A percentile compares a stretch with the other conserved stretches of the same genome.
Evolutionary conservation across 2,888 invertebrate genomes (phyloP).

Genomic region (Cheilosia grossa): DNA sequence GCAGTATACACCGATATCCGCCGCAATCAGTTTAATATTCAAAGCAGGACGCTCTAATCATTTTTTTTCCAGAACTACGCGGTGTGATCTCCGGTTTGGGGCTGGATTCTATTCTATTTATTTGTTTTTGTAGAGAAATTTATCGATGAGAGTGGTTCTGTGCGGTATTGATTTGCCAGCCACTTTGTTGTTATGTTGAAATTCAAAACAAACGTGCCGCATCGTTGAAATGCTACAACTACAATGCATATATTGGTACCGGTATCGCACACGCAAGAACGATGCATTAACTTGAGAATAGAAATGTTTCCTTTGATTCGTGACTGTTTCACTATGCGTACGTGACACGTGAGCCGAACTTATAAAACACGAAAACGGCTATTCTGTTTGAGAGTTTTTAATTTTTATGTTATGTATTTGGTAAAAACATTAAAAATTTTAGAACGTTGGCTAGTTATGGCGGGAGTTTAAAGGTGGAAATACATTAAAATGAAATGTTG

Average conservation of each 20-base stretch:
- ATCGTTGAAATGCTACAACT: not conserved
- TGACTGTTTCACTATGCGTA: not conserved
- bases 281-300: not conserved
- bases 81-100: constrained; percentile 12
- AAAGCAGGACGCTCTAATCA: constrained; percentile 36
- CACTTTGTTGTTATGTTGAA: not conserved
- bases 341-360: constrained; percentile 23
- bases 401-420: not conserved
- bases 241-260: not conserved
- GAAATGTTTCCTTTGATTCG: constrained; percentile 17
- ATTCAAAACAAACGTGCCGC: constrained; percentile 13
- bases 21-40: constrained; percentile 61
- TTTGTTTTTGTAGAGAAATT: constrained; percentile 23
- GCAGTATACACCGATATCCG: constrained; percentile 59
- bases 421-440: not conserved
- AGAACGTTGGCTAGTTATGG: not conserved
- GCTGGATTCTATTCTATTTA: constrained; percentile 29
- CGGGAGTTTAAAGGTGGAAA: not conserved
- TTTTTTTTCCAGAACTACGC: constrained; percentile 14
- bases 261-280: not conserved
- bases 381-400: not conserved
- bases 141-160: constrained; percentile 16
- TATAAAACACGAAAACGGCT: not conserved
- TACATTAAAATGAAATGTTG: not conserved
- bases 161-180: constrained; percentile 14